phyloP scores from a whole-genome alignment of 2,888 invertebrate species.

The Tetranychus truncatus region DNA sequence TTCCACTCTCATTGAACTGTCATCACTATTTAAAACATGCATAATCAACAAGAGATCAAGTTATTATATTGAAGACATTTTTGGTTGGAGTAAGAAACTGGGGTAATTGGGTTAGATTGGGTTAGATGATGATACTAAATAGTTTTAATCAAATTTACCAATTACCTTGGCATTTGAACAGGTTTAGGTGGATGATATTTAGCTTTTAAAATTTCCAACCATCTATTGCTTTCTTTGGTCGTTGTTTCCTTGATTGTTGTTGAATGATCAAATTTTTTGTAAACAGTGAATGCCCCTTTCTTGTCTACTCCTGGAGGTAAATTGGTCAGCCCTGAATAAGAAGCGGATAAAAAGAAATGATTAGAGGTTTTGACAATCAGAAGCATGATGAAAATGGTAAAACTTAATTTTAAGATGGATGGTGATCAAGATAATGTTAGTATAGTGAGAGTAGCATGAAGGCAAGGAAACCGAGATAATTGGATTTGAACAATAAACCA shows the following conservation, averaged over 20 bases:
- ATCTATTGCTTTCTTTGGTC: neutral
- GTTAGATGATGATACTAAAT: neutral
- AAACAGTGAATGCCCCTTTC: conserved; percentile 11
- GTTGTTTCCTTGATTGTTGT: neutral
- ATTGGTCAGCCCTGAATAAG: neutral
- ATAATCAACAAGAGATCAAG: too few species aligned
- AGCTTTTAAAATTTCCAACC: conserved; percentile 1
- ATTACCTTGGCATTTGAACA: conserved; percentile 1
- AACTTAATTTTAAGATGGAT: too few species aligned
- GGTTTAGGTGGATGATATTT: conserved; percentile 1
- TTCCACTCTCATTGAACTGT: too few species aligned
- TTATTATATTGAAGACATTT: too few species aligned
- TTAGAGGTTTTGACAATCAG: neutral
- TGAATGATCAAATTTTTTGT: neutral
- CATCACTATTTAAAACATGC: too few species aligned
- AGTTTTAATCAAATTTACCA: neutral
- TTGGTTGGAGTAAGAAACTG: too few species aligned
- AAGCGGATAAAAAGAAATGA: neutral
- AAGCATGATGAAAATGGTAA: neutral
- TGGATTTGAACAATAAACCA: too few species aligned
- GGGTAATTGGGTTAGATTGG: neutral
- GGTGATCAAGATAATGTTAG: too few species aligned
- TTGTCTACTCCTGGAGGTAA: conserved; percentile 1
- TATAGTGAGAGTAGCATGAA: neutral
- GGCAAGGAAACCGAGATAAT: too few species aligned